A percentile compares a stretch with the other conserved stretches of the same genome.
Conservation (phyloP, 2,113 vertebrate species). For the Thermophis baileyi region DNA sequence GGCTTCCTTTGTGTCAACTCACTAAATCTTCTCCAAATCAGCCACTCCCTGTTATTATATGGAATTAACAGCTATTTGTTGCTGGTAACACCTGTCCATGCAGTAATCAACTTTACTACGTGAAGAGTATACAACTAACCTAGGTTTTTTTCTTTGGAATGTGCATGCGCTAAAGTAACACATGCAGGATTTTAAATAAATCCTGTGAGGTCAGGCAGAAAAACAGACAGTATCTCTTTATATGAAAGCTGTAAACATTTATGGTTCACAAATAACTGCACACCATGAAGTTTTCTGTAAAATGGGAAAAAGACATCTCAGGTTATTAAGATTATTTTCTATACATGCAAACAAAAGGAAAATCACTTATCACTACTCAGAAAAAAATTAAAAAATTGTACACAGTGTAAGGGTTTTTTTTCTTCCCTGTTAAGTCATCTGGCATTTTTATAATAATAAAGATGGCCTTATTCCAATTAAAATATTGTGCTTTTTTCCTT, state of each 20-base stretch:
- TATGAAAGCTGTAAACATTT: slow-evolving; percentile 24
- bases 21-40: background rate
- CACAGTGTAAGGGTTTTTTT: background rate
- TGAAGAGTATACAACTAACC: background rate
- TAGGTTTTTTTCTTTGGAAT: slow-evolving; percentile 4
- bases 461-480: slow-evolving; percentile 34
- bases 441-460: background rate
- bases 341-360: slow-evolving; percentile 6
- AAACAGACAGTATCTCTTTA: slow-evolving; percentile 4
- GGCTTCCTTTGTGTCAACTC: background rate
- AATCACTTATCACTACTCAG: slow-evolving; percentile 12
- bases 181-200: slow-evolving; percentile 8
- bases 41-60: background rate
- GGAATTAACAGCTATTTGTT: background rate
- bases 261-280: background rate
- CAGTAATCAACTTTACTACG: background rate
- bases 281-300: slow-evolving; percentile 9
- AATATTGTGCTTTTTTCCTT: slow-evolving; percentile 12
- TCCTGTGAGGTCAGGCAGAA: background rate
- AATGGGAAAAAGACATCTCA: background rate
- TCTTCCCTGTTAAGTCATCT: background rate
- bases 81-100: background rate
- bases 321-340: background rate
- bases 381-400: slow-evolving; percentile 35
- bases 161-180: background rate